Conservation (phyloP, 2,888 invertebrate species). For the Ectropis crepuscularia region DNA sequence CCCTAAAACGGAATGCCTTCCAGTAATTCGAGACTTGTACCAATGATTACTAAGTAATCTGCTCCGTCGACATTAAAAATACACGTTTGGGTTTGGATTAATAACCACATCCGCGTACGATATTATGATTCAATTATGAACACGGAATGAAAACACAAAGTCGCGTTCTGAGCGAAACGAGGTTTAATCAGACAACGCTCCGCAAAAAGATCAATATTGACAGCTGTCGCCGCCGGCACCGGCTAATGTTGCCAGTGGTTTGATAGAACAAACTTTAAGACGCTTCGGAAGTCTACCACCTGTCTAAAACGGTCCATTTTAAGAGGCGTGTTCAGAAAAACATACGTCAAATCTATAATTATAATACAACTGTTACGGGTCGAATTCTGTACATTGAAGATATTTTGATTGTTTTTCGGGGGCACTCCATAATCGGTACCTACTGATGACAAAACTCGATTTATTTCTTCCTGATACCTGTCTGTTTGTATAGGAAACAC, state of each 20-base stretch:
- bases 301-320: neutral
- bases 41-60: slow-evolving; percentile 25
- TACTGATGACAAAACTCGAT: too few relatives aligned
- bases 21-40: slow-evolving; percentile 6
- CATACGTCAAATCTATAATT: too few relatives aligned
- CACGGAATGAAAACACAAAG: slow-evolving; percentile 61
- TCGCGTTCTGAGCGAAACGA: slow-evolving; percentile 46
- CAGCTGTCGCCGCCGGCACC: slow-evolving; percentile 44
- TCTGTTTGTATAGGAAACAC: too few relatives aligned
- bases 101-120: slow-evolving; percentile 42
- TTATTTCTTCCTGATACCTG: too few relatives aligned
- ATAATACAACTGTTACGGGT: too few relatives aligned
- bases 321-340: too few relatives aligned
- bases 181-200: slow-evolving; percentile 69
- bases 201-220: slow-evolving; percentile 70
- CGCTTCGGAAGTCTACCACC: slow-evolving; percentile 38
- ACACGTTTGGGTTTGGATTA: slow-evolving; percentile 37
- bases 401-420: too few relatives aligned
- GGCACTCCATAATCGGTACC: too few relatives aligned
- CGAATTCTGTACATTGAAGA: too few relatives aligned
- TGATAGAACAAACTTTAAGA: slow-evolving; percentile 39
- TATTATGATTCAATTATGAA: slow-evolving; percentile 73
- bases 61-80: slow-evolving; percentile 29
- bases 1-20: neutral
- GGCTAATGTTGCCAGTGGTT: slow-evolving; percentile 35